These are phyloP conservation scores for Pipistrellus kuhlii DNA, from an alignment of 2,797 vertebrate genomes.

Conservation along the genomic window DNA sequence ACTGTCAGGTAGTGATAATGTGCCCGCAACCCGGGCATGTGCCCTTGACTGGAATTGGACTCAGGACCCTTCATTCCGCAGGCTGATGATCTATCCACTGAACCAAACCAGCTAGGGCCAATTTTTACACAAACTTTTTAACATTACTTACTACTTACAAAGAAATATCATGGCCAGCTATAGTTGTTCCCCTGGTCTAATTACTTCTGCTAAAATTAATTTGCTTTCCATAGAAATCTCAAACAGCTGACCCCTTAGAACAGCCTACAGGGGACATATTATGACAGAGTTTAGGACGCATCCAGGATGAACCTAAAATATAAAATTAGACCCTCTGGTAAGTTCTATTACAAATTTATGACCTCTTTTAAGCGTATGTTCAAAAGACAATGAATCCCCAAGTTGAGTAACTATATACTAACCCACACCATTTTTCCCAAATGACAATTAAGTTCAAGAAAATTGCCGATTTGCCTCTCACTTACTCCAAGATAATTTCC, in stretches of 20 bases:
- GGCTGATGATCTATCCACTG: too few species aligned
- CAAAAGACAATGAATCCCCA: conserved; percentile 56
- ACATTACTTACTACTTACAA: conserved; percentile 44
- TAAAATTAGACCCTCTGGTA: conserved; percentile 54
- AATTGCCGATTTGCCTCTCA: conserved; percentile 41
- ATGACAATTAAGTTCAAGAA: conserved; percentile 51
- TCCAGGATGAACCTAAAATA: conserved; percentile 16
- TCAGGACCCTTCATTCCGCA: too few species aligned
- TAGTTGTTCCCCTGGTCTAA: background rate
- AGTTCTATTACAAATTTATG: conserved; percentile 52
- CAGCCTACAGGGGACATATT: background rate
- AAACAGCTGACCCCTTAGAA: conserved; percentile 36
- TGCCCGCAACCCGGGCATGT: too few species aligned
- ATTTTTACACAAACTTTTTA: conserved; percentile 18
- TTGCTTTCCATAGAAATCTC: conserved; percentile 58
- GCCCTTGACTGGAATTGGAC: too few species aligned
- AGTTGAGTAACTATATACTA: conserved; percentile 56
- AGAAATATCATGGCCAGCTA: background rate
- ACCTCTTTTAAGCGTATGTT: conserved; percentile 52
- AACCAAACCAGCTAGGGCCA: too few species aligned
- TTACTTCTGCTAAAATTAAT: conserved; percentile 46
- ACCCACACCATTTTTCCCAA: conserved; percentile 66
- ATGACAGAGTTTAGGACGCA: background rate
- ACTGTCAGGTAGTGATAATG: background rate
- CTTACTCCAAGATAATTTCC: conserved; percentile 59